Evolutionary conservation across 1,140 invertebrate genomes (phyloP).

Genomic region (Linepithema humile): DNA sequence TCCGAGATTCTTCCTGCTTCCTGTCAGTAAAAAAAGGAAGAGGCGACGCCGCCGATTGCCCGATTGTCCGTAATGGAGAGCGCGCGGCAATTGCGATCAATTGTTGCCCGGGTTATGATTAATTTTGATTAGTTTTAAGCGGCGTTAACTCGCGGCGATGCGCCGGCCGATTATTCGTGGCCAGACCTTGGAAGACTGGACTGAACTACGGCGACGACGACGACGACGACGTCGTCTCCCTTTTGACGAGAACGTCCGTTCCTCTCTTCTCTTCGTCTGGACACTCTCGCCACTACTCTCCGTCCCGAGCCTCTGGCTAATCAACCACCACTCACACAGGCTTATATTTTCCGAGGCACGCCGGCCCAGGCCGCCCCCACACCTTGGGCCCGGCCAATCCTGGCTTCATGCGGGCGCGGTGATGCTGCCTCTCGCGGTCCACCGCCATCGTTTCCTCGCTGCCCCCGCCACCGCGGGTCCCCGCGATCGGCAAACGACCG

Average conservation of each 20-base stretch:
- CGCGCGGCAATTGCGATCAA: slow-evolving; percentile 83
- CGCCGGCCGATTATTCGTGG: slow-evolving; percentile 42
- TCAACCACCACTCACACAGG: slow-evolving; percentile 81
- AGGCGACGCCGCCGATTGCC: slow-evolving; percentile 8
- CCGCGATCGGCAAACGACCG: background rate
- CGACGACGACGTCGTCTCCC: slow-evolving; percentile 29
- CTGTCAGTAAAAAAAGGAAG: slow-evolving; percentile 18
- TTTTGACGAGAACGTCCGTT: background rate
- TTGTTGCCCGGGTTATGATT: slow-evolving; percentile 83
- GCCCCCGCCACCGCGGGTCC: background rate
- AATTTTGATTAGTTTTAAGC: slow-evolving; percentile 84
- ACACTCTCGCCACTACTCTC: slow-evolving; percentile 70
- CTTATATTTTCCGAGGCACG: slow-evolving; percentile 82
- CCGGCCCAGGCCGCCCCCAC: slow-evolving; percentile 76
- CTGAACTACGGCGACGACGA: background rate
- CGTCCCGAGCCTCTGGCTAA: slow-evolving; percentile 76
- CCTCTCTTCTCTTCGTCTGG: slow-evolving; percentile 57
- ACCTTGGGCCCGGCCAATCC: slow-evolving; percentile 76
- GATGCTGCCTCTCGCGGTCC: slow-evolving; percentile 52
- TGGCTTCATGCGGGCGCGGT: slow-evolving; percentile 65
- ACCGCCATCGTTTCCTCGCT: background rate
- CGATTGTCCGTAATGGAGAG: slow-evolving; percentile 73
- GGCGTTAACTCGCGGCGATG: slow-evolving; percentile 77
- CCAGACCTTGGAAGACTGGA: slow-evolving; percentile 56
- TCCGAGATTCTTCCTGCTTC: slow-evolving; percentile 30